phyloP scores from a whole-genome alignment of 2,797 vertebrate species.

The Pseudotriccus pelzelni region DNA sequence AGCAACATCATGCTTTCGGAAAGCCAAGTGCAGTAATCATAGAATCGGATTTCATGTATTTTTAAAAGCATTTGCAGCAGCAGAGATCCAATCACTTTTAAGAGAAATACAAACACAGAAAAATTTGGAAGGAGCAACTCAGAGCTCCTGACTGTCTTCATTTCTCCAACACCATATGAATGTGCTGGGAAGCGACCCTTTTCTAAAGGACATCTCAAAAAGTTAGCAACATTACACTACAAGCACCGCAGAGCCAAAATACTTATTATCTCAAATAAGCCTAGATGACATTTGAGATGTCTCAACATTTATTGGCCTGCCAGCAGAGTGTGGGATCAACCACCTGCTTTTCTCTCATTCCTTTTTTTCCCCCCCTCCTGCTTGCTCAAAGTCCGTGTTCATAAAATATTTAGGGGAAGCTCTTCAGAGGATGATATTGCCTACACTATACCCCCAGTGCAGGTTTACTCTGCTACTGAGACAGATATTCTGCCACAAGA shows the following conservation, averaged over 20 bases:
- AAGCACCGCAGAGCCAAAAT: not conserved
- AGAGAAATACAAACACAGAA: slow-evolving; percentile 32
- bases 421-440: slow-evolving; percentile 53
- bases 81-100: slow-evolving; percentile 36
- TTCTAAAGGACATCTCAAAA: slow-evolving; percentile 34
- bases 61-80: slow-evolving; percentile 67
- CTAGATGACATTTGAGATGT: slow-evolving; percentile 58
- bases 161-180: not conserved
- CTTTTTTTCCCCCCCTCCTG: not conserved
- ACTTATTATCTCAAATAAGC: slow-evolving; percentile 70
- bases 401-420: slow-evolving; percentile 68
- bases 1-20: slow-evolving; percentile 34
- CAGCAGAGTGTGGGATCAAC: slow-evolving; percentile 34
- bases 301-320: slow-evolving; percentile 56
- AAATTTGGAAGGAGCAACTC: slow-evolving; percentile 6
- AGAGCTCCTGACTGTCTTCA: not conserved
- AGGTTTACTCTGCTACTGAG: slow-evolving; percentile 40
- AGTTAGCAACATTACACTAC: slow-evolving; percentile 25
- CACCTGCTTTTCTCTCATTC: not conserved
- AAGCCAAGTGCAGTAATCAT: slow-evolving; percentile 59
- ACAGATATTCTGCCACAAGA: slow-evolving; percentile 34
- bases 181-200: not conserved
- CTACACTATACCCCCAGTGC: slow-evolving; percentile 5
- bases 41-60: slow-evolving; percentile 66
- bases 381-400: slow-evolving; percentile 30